A percentile compares a stretch with the other conserved stretches of the same genome.
phyloP scores from a whole-genome alignment of 1,140 invertebrate species.

The Dryas iulia region DNA sequence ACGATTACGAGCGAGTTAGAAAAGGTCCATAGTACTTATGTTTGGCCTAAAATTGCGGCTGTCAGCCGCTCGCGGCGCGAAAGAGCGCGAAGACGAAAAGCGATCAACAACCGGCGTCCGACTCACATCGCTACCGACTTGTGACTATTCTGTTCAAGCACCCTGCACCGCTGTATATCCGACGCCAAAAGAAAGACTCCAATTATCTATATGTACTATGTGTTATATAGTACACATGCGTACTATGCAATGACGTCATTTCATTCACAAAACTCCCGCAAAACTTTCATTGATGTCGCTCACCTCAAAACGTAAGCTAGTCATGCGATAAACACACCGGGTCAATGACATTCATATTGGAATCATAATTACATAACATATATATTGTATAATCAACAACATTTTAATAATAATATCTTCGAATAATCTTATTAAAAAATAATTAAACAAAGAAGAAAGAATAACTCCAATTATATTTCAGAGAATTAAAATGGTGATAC shows the following conservation, averaged over 20 bases:
- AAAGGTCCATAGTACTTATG: slow-evolving; percentile 49
- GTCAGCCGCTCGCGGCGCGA: slow-evolving; percentile 51
- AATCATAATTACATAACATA: background rate
- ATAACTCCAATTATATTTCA: no score
- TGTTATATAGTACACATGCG: slow-evolving; percentile 50
- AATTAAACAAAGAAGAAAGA: no score
- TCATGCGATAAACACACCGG: background rate
- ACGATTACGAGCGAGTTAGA: slow-evolving; percentile 32
- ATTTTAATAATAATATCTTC: no score
- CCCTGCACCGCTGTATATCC: slow-evolving; percentile 51
- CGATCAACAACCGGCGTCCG: slow-evolving; percentile 57
- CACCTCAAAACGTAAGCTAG: slow-evolving; percentile 18
- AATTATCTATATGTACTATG: slow-evolving; percentile 60
- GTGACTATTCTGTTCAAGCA: slow-evolving; percentile 69
- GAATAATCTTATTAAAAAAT: no score
- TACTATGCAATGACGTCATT: slow-evolving; percentile 64
- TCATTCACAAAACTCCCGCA: slow-evolving; percentile 61
- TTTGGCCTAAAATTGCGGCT: slow-evolving; percentile 64
- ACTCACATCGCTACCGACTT: slow-evolving; percentile 76
- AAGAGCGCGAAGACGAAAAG: slow-evolving; percentile 55
- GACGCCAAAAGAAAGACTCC: slow-evolving; percentile 70
- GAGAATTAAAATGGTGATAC: no score
- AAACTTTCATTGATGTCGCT: slow-evolving; percentile 54
- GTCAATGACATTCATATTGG: background rate
- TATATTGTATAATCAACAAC: no score